phyloP scores from a whole-genome alignment of 2,888 invertebrate species.

The Bimastos eiseni region DNA sequence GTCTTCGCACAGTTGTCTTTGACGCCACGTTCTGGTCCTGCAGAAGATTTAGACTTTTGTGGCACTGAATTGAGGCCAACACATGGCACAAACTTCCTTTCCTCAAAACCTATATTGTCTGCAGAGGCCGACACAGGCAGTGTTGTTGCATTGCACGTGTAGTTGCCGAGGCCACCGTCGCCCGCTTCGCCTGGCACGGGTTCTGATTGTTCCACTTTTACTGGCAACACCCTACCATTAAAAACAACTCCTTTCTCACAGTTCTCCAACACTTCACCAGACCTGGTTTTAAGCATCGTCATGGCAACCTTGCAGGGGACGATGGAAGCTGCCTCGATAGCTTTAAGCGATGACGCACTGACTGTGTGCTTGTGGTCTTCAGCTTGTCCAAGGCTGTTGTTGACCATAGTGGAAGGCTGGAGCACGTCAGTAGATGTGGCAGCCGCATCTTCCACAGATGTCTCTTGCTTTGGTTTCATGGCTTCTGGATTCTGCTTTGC shows the following conservation, averaged over 20 bases:
- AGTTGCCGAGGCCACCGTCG: neutral
- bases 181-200: neutral
- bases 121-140: neutral
- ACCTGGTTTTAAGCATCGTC: neutral
- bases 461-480: slow-evolving; percentile 1
- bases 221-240: neutral
- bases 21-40: neutral
- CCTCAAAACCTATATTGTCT: neutral
- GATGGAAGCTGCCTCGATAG: slow-evolving; percentile 7
- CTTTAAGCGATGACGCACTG: neutral
- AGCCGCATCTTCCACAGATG: neutral
- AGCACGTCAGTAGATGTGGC: neutral
- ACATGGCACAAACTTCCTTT: neutral
- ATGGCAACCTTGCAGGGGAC: slow-evolving; percentile 6
- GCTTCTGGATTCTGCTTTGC: neutral
- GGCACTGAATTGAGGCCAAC: neutral
- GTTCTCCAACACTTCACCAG: neutral
- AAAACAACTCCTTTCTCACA: neutral
- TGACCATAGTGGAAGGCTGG: neutral
- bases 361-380: neutral
- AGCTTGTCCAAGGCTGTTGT: neutral
- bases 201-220: neutral
- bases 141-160: neutral
- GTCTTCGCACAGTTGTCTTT: neutral
- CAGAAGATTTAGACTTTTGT: neutral